Base-by-base conservation (phyloP, 2,113 vertebrate species). In the Manacus vitellinus region DNA sequence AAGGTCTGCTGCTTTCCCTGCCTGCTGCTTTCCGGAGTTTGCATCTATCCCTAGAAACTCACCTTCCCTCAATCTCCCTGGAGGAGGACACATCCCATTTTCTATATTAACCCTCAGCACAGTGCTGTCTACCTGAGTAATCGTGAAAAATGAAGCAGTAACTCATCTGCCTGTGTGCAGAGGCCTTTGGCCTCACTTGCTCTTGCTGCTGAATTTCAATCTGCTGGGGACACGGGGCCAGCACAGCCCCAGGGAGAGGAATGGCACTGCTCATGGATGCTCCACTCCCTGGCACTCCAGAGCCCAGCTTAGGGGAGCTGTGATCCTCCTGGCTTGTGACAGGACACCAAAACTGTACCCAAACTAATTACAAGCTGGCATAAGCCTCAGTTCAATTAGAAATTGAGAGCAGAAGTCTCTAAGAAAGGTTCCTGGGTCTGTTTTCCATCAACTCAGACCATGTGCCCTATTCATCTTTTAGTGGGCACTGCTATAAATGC, bases 401-500 rank as follows among this genome's bases (percentile, higher is more conserved):
- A 75, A 56, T 10, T n/a, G n/a, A 47, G 87, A 78, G 65, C 12
- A 65, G 31, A 61, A 72, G 49, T 31, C 12, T 39, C 35, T 14
- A 30, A 10, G 18, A 62, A 49, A 58, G 5, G 5, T 28, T 59
- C 28, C 37, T 39, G 14, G 43, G 22, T 33, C 44, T 41, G 22
- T 44, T 79, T 82, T 66, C 19, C 22, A 14, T 16, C 21, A 10
- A 20, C 21, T 76, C 58, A 22, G 46, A 61, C 28, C 41, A 28
- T 0, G 0, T 49, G 55, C 3, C 41, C 33, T 44, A 2, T 70
- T 74, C 47, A 24, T 39, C 33, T 33, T 65, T 22, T 20, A 14
- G 18, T 11, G 4, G 37, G 20, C 63, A 31, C 47, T 55, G 31
- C 58, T 65, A 0, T 51, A 20, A 84, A 63, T 43, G 70, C 27